Percentiles rank a stretch among this genome's conserved stretches.
phyloP scores from a whole-genome alignment of 2,113 vertebrate species.

The Pseudorhombus dupliciocellatus region DNA sequence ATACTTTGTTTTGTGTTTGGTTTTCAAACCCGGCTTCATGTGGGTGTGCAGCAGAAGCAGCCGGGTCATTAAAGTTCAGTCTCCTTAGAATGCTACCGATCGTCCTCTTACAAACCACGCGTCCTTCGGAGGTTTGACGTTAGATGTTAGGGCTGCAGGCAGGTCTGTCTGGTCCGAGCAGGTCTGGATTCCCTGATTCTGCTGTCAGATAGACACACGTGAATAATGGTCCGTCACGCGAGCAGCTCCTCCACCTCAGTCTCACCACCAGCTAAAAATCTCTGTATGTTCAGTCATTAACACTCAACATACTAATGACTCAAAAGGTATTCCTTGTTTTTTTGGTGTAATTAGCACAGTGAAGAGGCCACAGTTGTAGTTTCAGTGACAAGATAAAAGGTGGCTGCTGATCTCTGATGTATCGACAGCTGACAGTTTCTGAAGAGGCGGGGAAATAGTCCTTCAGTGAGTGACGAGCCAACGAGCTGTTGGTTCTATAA shows the following conservation, averaged over 20 bases:
- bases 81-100: slow-evolving; percentile 5
- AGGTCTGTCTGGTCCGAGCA: slow-evolving; percentile 19
- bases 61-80: slow-evolving; percentile 10
- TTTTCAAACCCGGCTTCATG: slow-evolving; percentile 6
- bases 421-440: slow-evolving; percentile 8
- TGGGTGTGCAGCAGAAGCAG: not conserved
- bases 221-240: slow-evolving; percentile 28
- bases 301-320: not conserved
- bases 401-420: not conserved
- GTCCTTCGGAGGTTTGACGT: not conserved
- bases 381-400: not conserved
- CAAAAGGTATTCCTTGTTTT: not conserved
- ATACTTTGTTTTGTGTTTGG: not conserved
- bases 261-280: slow-evolving; percentile 1
- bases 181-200: slow-evolving; percentile 40
- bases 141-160: not conserved
- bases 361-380: not conserved
- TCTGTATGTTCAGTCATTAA: not conserved
- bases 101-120: not conserved
- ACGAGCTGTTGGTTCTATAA: slow-evolving; percentile 24
- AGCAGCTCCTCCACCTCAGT: not conserved
- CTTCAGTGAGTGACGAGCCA: slow-evolving; percentile 18
- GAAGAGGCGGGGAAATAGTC: slow-evolving; percentile 35
- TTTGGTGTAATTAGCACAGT: not conserved
- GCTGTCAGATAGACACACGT: slow-evolving; percentile 45